Percentiles rank a stretch among this genome's conserved stretches.
Evolutionary conservation across 2,113 vertebrate species (phyloP).

Genomic region (Xiphias gladius): DNA sequence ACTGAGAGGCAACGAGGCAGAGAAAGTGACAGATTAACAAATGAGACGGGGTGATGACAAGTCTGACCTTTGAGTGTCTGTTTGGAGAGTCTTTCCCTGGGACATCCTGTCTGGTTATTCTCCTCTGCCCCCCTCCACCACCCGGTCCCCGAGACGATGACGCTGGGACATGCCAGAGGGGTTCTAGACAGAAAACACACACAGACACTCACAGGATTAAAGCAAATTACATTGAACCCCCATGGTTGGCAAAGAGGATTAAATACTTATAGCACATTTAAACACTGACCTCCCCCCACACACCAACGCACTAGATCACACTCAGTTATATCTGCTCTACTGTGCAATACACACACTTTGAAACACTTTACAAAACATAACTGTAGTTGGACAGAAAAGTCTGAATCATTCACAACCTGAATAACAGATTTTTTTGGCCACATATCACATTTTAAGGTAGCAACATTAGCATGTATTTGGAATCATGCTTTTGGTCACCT

Average conservation of each 20-base stretch:
- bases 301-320: conserved; percentile 37
- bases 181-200: conserved; percentile 84
- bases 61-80: conserved; percentile 89
- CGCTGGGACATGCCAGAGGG: conserved; percentile 90
- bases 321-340: conserved; percentile 13
- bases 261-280: conserved; percentile 76
- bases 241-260: conserved; percentile 73
- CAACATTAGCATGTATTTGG: too few relatives aligned
- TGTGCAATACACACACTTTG: conserved; percentile 11
- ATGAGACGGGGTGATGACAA: background rate
- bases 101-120: conserved; percentile 85
- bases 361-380: background rate
- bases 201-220: conserved; percentile 72
- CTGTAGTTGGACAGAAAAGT: background rate
- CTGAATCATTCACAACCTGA: background rate
- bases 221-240: conserved; percentile 65
- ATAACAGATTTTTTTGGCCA: background rate
- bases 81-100: conserved; percentile 91
- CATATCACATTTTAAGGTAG: conserved; percentile 4
- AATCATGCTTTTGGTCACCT: background rate
- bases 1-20: background rate
- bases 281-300: conserved; percentile 58
- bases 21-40: background rate
- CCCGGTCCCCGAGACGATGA: conserved; percentile 81
- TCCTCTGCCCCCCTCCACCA: conserved; percentile 82